Conservation (phyloP, 2,797 vertebrate species). For the Bovichtus diacanthus region DNA sequence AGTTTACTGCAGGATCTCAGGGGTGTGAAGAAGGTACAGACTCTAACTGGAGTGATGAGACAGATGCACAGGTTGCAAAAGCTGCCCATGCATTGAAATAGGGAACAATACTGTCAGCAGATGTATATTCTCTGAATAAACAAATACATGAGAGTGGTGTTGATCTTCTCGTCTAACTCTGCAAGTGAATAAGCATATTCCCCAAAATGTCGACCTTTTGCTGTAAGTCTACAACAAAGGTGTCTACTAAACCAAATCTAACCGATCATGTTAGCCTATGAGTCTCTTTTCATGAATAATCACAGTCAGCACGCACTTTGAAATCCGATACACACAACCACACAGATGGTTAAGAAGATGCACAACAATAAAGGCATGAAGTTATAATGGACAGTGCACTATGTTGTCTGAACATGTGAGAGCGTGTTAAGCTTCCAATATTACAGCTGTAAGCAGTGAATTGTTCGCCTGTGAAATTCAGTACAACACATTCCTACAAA, state of each 20-base stretch:
- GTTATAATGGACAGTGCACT: background rate
- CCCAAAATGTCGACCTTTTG: background rate
- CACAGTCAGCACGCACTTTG: slow-evolving; percentile 6
- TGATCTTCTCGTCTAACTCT: background rate
- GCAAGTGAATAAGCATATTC: background rate
- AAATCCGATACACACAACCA: slow-evolving; percentile 1
- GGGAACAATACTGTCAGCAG: background rate
- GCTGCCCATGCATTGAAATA: background rate
- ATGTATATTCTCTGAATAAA: too few relatives aligned
- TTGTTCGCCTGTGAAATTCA: slow-evolving; percentile 23
- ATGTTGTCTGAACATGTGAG: background rate
- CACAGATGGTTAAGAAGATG: background rate
- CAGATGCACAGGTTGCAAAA: slow-evolving; percentile 25
- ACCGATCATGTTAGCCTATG: background rate
- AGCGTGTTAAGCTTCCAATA: background rate
- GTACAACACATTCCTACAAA: slow-evolving; percentile 25
- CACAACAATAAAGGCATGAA: background rate
- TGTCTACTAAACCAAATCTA: background rate
- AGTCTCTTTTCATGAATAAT: slow-evolving; percentile 10
- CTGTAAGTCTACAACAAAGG: background rate
- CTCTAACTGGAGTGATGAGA: slow-evolving; percentile 21
- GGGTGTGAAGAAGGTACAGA: slow-evolving; percentile 4
- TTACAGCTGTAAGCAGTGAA: background rate
- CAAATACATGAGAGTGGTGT: too few relatives aligned
- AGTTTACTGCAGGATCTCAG: slow-evolving; percentile 13